Evolutionary conservation across 2,797 vertebrate genomes (phyloP).

Genomic region (Chelon auratus): DNA sequence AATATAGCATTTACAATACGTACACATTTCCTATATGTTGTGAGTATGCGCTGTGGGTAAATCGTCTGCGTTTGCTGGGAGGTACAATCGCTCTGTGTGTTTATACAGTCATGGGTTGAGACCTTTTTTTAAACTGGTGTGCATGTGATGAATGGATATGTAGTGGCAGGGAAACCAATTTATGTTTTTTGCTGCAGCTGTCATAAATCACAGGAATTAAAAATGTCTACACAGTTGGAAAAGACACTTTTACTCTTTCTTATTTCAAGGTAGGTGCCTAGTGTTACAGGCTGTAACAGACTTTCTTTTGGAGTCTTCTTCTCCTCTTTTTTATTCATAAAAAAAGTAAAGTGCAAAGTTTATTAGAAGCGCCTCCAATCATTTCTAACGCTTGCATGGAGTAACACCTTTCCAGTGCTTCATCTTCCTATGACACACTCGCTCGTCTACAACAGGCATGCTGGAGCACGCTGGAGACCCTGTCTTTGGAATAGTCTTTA

Average conservation of each 20-base stretch:
- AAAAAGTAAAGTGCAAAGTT: not conserved
- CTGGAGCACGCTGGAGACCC: not conserved
- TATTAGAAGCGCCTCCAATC: constrained; percentile 7
- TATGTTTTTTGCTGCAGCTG: constrained; percentile 31
- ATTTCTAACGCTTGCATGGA: constrained; percentile 9
- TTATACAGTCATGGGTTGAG: constrained; percentile 28
- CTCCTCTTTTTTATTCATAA: not conserved
- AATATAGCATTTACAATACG: not conserved
- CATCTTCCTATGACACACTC: not conserved
- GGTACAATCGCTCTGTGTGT: constrained; percentile 24
- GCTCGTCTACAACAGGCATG: not conserved
- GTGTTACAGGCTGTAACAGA: not conserved
- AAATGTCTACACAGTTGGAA: constrained; percentile 48
- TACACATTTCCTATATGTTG: not conserved
- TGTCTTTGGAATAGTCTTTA: constrained; percentile 28
- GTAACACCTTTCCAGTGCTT: not conserved
- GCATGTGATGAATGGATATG: constrained; percentile 60
- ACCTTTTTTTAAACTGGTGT: constrained; percentile 50
- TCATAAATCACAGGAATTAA: constrained; percentile 72
- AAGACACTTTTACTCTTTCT: constrained; percentile 13
- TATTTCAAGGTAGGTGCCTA: constrained; percentile 7
- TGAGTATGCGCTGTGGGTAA: not conserved
- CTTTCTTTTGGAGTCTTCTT: too few species aligned
- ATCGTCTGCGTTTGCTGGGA: constrained; percentile 27
- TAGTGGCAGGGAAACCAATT: constrained; percentile 53